These are phyloP conservation scores for Meteorus colon DNA, from an alignment of 2,888 invertebrate genomes.

Conservation along the genomic window DNA sequence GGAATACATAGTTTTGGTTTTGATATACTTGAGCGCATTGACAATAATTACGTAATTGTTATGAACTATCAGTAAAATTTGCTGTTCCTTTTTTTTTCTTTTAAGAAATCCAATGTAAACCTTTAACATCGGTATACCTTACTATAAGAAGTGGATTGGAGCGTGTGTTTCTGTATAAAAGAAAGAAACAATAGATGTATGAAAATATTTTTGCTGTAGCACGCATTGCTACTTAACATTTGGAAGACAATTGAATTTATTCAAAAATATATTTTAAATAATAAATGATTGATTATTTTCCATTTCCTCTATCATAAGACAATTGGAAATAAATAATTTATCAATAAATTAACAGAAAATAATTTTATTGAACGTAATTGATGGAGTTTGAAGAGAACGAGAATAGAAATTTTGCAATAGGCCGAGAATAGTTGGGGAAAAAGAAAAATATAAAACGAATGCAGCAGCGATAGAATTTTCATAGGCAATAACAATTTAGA, in stretches of 20 bases:
- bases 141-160: conserved; percentile 73
- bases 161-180: conserved; percentile 58
- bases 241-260: neutral
- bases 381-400: conserved; percentile 45
- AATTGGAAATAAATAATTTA: conserved; percentile 35
- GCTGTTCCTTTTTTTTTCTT: conserved; percentile 42
- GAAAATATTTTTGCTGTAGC: conserved; percentile 9
- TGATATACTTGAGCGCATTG: conserved; percentile 55
- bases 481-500: conserved; percentile 14
- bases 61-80: conserved; percentile 52
- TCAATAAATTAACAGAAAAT: conserved; percentile 43
- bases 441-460: conserved; percentile 43
- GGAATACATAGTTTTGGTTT: conserved; percentile 57
- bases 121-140: conserved; percentile 67
- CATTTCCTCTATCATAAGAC: conserved; percentile 27
- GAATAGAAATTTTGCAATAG: conserved; percentile 49
- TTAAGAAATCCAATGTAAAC: conserved; percentile 71
- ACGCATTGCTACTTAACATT: neutral
- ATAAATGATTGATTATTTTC: conserved; percentile 26
- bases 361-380: conserved; percentile 38
- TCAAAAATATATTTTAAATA: neutral
- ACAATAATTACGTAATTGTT: conserved; percentile 53
- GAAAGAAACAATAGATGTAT: conserved; percentile 42
- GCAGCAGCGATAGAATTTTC: conserved; percentile 49
- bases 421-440: conserved; percentile 46